Percentiles rank a stretch among this genome's conserved stretches.
phyloP scores from a whole-genome alignment of 2,888 invertebrate genomes.

The Sminthurides aquaticus region DNA sequence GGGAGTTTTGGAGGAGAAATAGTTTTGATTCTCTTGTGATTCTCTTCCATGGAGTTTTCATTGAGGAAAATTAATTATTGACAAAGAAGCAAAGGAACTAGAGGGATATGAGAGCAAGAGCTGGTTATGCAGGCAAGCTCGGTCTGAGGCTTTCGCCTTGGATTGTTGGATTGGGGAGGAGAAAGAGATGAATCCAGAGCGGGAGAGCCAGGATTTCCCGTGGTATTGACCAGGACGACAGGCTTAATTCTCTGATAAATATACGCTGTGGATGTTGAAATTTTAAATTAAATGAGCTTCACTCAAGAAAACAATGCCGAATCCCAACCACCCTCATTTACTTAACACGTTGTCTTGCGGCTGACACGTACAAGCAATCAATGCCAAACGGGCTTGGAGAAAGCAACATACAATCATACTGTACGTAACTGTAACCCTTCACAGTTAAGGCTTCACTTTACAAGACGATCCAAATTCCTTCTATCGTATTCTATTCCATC shows the following conservation, averaged over 20 bases:
- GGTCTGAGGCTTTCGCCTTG: too few species aligned
- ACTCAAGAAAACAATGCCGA: not conserved
- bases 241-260: not conserved
- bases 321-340: not conserved
- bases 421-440: too few species aligned
- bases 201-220: too few species aligned
- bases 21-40: not conserved
- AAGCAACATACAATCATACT: too few species aligned
- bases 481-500: too few species aligned
- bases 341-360: not conserved
- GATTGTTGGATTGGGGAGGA: too few species aligned
- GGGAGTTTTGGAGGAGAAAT: not conserved
- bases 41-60: not conserved
- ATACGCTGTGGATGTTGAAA: not conserved
- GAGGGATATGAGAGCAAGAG: too few species aligned
- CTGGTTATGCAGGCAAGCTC: too few species aligned
- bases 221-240: too few species aligned
- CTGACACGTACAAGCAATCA: not conserved
- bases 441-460: too few species aligned
- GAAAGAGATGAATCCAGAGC: too few species aligned
- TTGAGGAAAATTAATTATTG: conserved; percentile 5
- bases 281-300: not conserved
- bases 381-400: not conserved
- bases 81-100: conserved; percentile 26
- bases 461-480: too few species aligned